phyloP scores from a whole-genome alignment of 2,113 vertebrate genomes.

The Tupaia tana region DNA sequence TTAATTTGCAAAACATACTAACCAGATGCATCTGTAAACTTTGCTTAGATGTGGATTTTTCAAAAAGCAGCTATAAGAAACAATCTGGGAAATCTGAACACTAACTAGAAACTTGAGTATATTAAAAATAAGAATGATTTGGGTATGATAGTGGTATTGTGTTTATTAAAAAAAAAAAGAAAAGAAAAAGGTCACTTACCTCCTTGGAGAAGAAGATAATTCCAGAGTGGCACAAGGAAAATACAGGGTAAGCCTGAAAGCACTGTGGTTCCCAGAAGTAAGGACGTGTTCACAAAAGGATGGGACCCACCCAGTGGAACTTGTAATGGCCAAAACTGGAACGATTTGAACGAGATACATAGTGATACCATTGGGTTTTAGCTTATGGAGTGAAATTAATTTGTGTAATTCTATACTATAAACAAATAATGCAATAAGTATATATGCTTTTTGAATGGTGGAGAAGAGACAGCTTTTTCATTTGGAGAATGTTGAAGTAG shows the following conservation, averaged over 20 bases:
- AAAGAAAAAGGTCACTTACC: not conserved
- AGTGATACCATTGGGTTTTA: not conserved
- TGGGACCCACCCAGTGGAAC: not conserved
- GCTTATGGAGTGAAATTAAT: not conserved
- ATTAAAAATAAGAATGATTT: not conserved
- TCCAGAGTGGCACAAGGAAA: not conserved
- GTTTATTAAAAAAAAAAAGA: not conserved
- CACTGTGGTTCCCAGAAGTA: not conserved
- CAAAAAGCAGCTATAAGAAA: not conserved
- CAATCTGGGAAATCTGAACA: not conserved
- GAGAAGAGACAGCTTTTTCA: not conserved
- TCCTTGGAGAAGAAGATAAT: not conserved
- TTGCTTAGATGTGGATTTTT: slow-evolving; percentile 9
- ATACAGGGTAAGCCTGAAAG: not conserved
- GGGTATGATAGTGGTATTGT: not conserved
- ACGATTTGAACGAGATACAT: slow-evolving; percentile 4
- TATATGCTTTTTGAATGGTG: not conserved
- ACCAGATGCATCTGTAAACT: not conserved
- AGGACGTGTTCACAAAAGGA: not conserved
- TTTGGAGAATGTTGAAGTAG: not conserved
- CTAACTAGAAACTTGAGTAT: not conserved
- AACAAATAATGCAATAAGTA: slow-evolving; percentile 2
- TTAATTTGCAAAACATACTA: not conserved
- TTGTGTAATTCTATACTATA: not conserved
- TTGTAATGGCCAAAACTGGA: not conserved